Evolutionary conservation across 1,140 invertebrate species (phyloP).

Genomic region (Calephelis virginiensis): DNA sequence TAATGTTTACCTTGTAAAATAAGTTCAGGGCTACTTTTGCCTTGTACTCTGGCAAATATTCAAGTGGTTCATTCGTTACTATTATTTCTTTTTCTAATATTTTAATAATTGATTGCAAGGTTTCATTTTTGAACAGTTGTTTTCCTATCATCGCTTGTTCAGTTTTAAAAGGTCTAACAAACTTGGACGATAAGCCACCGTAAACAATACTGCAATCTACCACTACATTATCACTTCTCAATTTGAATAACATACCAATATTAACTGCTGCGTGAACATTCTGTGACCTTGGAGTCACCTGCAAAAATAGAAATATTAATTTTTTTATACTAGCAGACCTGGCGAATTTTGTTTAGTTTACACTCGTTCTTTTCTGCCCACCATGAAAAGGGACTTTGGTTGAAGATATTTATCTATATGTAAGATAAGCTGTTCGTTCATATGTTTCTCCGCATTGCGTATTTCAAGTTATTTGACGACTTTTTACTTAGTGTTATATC

Average conservation of each 20-base stretch:
- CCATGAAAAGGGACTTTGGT: too few species aligned
- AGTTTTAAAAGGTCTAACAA: constrained; percentile 80
- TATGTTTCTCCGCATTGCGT: too few species aligned
- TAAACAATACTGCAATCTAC: constrained; percentile 65
- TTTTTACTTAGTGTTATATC: too few species aligned
- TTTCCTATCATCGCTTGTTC: constrained; percentile 78
- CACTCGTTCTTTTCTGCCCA: too few species aligned
- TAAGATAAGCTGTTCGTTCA: too few species aligned
- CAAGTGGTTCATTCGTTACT: constrained; percentile 77
- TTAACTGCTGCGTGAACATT: constrained; percentile 51
- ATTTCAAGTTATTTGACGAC: too few species aligned
- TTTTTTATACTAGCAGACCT: too few species aligned
- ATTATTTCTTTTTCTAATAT: constrained; percentile 79
- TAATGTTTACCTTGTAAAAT: constrained; percentile 79
- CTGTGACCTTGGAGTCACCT: constrained; percentile 49
- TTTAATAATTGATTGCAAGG: constrained; percentile 74
- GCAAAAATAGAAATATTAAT: constrained; percentile 20
- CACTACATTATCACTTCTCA: constrained; percentile 29
- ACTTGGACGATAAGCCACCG: constrained; percentile 83
- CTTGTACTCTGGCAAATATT: constrained; percentile 80
- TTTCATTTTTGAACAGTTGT: constrained; percentile 67
- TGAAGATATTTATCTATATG: too few species aligned
- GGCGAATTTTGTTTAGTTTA: too few species aligned
- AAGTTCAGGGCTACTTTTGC: constrained; percentile 78
- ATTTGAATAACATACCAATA: constrained; percentile 47